Evolutionary conservation across 1,140 invertebrate species (phyloP).

Genomic region (Sarcophaga peregrina): DNA sequence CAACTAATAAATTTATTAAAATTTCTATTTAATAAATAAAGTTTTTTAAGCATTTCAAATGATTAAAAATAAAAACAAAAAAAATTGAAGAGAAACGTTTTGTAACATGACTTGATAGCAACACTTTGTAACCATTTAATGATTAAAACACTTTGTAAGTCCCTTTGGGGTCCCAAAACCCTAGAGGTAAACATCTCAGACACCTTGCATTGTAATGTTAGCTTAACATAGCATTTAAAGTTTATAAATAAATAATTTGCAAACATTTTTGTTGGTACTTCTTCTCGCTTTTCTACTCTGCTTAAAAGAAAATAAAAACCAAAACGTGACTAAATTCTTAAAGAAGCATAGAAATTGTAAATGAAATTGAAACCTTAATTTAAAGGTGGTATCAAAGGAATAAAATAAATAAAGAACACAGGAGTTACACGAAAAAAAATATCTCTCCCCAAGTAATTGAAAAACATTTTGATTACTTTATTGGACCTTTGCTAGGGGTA

Average conservation of each 20-base stretch:
- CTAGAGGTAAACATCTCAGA: background rate
- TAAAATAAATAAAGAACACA: background rate
- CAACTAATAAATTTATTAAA: background rate
- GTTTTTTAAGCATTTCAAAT: constrained; percentile 13
- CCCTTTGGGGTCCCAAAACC: background rate
- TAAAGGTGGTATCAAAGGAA: background rate
- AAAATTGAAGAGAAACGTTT: background rate
- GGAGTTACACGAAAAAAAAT: background rate
- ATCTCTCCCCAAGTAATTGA: background rate
- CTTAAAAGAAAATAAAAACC: background rate
- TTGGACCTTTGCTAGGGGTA: background rate
- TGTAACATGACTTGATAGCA: background rate
- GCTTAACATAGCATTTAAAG: constrained; percentile 32
- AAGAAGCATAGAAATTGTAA: constrained; percentile 8
- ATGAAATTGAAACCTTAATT: constrained; percentile 12
- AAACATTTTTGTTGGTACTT: background rate
- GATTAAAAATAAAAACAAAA: constrained; percentile 32
- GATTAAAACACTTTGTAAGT: constrained; percentile 27
- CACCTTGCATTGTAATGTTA: background rate
- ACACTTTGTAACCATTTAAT: constrained; percentile 14
- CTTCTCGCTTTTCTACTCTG: background rate
- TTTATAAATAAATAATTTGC: constrained; percentile 41
- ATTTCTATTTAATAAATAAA: background rate
- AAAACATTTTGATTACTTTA: constrained; percentile 33
- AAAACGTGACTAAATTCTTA: constrained; percentile 39